Conservation (phyloP, 2,888 invertebrate genomes). For the Ectobius pallidus region DNA sequence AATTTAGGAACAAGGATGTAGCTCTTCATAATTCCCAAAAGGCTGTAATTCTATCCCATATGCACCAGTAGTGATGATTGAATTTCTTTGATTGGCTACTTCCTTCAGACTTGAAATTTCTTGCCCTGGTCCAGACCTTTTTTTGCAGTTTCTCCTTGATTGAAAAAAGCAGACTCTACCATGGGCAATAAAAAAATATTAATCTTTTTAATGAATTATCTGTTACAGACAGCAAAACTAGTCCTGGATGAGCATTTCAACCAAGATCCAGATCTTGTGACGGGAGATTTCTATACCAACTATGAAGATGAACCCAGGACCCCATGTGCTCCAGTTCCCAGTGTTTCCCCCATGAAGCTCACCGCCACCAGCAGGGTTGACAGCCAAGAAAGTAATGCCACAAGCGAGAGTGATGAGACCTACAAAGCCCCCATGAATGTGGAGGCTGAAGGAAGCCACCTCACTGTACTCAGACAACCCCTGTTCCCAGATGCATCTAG, state of each 20-base stretch:
- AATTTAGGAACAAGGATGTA: no score
- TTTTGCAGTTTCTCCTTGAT: no score
- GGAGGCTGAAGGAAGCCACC: background rate
- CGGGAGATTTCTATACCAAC: constrained; percentile 31
- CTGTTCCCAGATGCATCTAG: constrained; percentile 36
- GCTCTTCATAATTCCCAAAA: no score
- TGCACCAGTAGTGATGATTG: no score
- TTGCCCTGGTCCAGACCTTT: no score
- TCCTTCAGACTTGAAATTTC: no score
- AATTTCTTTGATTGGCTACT: no score
- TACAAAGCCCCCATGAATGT: constrained; percentile 29
- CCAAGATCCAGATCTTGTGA: constrained; percentile 53
- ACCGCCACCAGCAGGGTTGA: constrained; percentile 26
- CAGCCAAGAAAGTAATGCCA: constrained; percentile 45
- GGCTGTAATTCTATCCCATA: no score
- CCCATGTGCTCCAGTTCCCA: background rate
- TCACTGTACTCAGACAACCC: constrained; percentile 36
- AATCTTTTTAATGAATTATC: background rate
- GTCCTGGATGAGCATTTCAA: constrained; percentile 84
- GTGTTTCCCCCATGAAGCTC: constrained; percentile 5
- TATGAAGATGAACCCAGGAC: constrained; percentile 27
- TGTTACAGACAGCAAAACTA: constrained; percentile 78
- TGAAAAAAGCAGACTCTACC: background rate
- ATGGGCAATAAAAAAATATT: no score
- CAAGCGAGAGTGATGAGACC: constrained; percentile 52